Percentiles rank a stretch among this genome's conserved stretches.
These are phyloP conservation scores for Globia sparganii DNA, from an alignment of 2,888 invertebrate species.

Conservation along the genomic window DNA sequence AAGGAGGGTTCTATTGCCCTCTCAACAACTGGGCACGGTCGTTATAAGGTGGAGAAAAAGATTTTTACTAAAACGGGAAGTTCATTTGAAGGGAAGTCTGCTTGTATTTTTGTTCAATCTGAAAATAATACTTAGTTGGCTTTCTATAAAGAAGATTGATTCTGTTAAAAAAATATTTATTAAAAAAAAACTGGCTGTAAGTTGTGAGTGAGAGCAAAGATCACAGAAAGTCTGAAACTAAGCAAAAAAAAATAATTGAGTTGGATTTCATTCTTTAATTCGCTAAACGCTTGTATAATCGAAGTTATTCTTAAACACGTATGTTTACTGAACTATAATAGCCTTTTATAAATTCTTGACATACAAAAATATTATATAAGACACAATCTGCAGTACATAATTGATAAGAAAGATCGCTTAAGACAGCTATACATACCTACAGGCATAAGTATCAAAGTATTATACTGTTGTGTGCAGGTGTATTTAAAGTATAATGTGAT, in stretches of 20 bases:
- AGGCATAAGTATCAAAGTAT: neutral
- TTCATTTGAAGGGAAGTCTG: neutral
- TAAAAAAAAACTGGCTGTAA: neutral
- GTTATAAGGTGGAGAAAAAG: neutral
- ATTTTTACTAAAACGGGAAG: neutral
- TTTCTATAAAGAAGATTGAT: neutral
- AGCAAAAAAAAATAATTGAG: neutral
- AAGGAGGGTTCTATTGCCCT: conserved; percentile 25
- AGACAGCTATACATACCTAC: neutral
- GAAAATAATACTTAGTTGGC: neutral
- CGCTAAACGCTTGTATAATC: too few species aligned
- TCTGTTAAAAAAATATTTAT: too few species aligned
- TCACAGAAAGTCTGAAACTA: neutral
- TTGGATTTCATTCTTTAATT: neutral
- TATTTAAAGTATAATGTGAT: neutral
- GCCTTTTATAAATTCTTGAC: neutral
- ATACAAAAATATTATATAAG: neutral
- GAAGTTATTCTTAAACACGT: neutral
- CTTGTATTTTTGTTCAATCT: neutral
- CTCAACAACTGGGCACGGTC: neutral
- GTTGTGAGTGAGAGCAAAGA: neutral
- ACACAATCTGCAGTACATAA: neutral
- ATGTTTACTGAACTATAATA: neutral
- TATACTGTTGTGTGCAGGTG: neutral
- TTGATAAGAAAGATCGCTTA: neutral